phyloP scores from a whole-genome alignment of 2,797 vertebrate species.

The Sebastes vulpes region DNA sequence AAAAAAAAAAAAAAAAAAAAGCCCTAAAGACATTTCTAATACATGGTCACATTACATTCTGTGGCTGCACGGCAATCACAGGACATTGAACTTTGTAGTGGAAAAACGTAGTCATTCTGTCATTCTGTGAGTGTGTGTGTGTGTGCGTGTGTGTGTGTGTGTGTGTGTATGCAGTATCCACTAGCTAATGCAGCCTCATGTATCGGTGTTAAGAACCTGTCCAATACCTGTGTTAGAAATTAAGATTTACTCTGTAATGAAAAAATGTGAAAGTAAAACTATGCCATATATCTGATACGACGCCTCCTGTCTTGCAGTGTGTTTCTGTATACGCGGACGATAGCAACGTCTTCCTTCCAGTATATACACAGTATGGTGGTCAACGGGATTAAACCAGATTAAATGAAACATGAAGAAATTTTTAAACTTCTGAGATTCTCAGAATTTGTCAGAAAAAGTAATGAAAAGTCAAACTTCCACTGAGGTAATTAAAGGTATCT shows the following conservation, averaged over 20 bases:
- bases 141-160: conserved; percentile 45
- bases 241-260: conserved; percentile 89
- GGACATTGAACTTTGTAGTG: conserved; percentile 71
- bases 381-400: not conserved
- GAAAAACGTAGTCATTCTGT: conserved; percentile 74
- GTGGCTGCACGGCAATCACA: conserved; percentile 54
- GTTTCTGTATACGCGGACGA: not conserved
- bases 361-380: not conserved
- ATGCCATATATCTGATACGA: conserved; percentile 84
- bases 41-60: conserved; percentile 71
- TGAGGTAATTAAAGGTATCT: not conserved
- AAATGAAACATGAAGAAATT: not conserved
- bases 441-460: not conserved
- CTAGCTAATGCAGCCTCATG: conserved; percentile 87
- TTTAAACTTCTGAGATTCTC: accelerated
- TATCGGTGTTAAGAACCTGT: conserved; percentile 87
- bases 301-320: conserved; percentile 37
- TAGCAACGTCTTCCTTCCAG: too few relatives aligned
- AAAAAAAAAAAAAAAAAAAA: conserved; percentile 8
- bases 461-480: not conserved
- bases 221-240: conserved; percentile 88
- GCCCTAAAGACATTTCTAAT: conserved; percentile 74
- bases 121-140: conserved; percentile 55
- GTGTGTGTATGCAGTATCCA: conserved; percentile 83
- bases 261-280: conserved; percentile 90